These are phyloP conservation scores for Cyclargus thomasi DNA, from an alignment of 1,140 invertebrate species.

Conservation along the genomic window DNA sequence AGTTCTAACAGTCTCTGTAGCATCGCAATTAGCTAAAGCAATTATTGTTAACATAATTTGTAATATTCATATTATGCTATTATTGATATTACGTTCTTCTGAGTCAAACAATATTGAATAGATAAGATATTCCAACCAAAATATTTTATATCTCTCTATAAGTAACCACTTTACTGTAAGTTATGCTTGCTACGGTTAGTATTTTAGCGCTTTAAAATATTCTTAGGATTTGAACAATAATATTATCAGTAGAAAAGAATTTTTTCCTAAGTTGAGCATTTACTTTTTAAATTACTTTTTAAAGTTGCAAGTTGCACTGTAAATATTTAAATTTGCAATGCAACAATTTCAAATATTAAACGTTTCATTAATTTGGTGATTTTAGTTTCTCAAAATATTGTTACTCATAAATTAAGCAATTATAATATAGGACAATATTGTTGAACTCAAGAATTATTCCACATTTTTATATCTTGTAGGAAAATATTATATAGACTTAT, in stretches of 20 bases:
- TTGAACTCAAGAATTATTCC: slow-evolving; percentile 63
- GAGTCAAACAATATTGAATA: neutral
- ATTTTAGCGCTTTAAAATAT: slow-evolving; percentile 13
- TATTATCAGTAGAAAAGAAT: neutral
- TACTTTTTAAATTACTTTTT: neutral
- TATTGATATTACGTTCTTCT: neutral
- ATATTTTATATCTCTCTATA: neutral
- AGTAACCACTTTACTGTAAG: neutral
- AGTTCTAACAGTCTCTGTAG: neutral
- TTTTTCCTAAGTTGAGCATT: neutral
- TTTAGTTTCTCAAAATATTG: slow-evolving; percentile 13
- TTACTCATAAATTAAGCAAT: slow-evolving; percentile 42
- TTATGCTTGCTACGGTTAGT: slow-evolving; percentile 9
- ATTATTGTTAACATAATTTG: neutral
- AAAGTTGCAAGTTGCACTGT: no score
- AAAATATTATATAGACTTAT: slow-evolving; percentile 36
- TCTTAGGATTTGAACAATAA: slow-evolving; percentile 15
- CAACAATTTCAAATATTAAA: no score
- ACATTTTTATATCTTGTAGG: slow-evolving; percentile 67
- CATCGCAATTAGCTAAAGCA: neutral
- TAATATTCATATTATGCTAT: neutral
- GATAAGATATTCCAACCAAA: neutral
- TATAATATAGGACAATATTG: slow-evolving; percentile 70
- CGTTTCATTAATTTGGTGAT: neutral
- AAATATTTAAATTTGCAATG: neutral